Conservation (phyloP, 2,888 invertebrate genomes). For the Mimumesa dahlbomi region DNA sequence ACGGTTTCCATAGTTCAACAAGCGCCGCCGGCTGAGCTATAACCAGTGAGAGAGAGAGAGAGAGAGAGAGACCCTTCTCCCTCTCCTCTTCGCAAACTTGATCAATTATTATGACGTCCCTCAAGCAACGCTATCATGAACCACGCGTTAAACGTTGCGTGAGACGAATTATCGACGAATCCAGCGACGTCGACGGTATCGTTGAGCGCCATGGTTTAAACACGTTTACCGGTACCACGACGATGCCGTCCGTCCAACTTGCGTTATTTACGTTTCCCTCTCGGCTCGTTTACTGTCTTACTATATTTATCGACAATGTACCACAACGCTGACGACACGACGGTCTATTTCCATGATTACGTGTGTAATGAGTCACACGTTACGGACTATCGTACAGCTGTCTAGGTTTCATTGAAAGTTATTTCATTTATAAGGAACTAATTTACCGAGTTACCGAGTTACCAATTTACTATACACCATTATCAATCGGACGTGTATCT, state of each 20-base stretch:
- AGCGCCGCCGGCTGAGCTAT: conserved; percentile 55
- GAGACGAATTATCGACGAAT: conserved; percentile 23
- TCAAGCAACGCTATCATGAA: conserved; percentile 26
- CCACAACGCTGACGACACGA: no score
- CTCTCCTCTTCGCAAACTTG: conserved; percentile 39
- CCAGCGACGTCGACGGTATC: not conserved
- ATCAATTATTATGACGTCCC: conserved; percentile 53
- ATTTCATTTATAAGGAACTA: no score
- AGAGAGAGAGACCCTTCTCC: conserved; percentile 18
- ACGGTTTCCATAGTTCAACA: conserved; percentile 73
- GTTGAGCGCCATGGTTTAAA: no score
- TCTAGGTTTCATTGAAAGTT: no score
- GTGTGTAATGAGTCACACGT: no score
- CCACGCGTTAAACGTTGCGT: not conserved
- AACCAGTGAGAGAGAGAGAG: no score
- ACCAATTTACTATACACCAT: no score
- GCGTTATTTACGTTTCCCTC: not conserved
- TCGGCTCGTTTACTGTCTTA: not conserved
- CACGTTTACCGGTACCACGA: no score
- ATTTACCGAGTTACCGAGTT: no score
- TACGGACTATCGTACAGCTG: no score
- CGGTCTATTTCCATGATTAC: no score
- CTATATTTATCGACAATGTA: not conserved
- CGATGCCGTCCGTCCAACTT: not conserved
- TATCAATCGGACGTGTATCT: no score